Conservation (phyloP, 2,797 vertebrate species). For the Rachycentron canadum region DNA sequence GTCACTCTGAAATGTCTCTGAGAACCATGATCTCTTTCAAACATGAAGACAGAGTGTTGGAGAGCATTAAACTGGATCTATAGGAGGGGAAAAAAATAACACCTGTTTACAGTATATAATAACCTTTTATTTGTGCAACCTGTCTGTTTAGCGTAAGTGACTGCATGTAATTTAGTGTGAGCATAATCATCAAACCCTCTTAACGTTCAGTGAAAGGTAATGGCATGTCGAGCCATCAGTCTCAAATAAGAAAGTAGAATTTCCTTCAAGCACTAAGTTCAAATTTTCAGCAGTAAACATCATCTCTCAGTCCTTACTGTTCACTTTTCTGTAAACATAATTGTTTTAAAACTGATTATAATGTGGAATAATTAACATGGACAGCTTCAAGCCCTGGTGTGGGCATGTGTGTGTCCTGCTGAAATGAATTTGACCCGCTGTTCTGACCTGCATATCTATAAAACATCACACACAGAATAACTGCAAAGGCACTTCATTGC, state of each 20-base stretch:
- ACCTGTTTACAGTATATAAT: neutral
- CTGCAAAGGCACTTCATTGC: neutral
- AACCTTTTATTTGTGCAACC: too few species aligned
- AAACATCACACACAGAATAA: neutral
- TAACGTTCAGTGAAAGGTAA: slow-evolving; percentile 9
- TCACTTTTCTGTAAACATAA: neutral
- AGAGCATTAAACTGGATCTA: neutral
- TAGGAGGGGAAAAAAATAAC: neutral
- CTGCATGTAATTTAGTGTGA: neutral
- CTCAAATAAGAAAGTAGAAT: neutral
- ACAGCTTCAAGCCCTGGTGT: neutral
- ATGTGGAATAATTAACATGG: neutral
- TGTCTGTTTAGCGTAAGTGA: slow-evolving; percentile 6
- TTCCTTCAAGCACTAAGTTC: neutral
- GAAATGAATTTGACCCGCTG: slow-evolving; percentile 1
- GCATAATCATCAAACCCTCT: slow-evolving; percentile 8
- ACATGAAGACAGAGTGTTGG: slow-evolving; percentile 12
- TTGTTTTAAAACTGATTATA: neutral
- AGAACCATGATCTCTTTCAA: slow-evolving; percentile 40
- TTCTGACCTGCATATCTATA: slow-evolving; percentile 7
- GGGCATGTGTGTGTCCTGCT: neutral
- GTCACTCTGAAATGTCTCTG: slow-evolving; percentile 46
- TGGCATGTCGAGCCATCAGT: slow-evolving; percentile 1
- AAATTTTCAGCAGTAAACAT: neutral
- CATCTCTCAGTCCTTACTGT: neutral